These are phyloP conservation scores for Heliothis peltigera DNA, from an alignment of 2,888 invertebrate species.

Conservation along the genomic window DNA sequence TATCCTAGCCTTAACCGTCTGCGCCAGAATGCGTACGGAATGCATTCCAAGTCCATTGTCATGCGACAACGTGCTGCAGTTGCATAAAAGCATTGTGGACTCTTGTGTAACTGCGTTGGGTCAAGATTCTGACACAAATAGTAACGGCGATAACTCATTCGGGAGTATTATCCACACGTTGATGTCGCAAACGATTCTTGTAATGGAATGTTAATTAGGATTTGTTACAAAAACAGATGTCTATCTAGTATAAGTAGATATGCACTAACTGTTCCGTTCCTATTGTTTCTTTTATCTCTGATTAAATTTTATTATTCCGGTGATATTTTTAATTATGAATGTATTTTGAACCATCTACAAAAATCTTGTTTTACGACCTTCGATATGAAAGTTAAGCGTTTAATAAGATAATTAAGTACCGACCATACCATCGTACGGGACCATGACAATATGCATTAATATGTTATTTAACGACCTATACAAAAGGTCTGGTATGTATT, in stretches of 20 bases:
- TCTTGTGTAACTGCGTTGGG: constrained; percentile 79
- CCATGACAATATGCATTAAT: constrained; percentile 13
- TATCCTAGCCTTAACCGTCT: constrained; percentile 64
- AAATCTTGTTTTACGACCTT: too few relatives aligned
- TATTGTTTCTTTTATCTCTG: neutral
- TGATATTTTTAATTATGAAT: neutral
- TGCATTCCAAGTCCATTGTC: constrained; percentile 85
- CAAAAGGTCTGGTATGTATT: constrained; percentile 10
- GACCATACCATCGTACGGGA: constrained; percentile 11
- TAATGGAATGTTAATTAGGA: constrained; percentile 61
- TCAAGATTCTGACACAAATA: constrained; percentile 76
- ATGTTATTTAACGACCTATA: constrained; percentile 15
- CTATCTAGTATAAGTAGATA: constrained; percentile 27
- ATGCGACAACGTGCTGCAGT: constrained; percentile 76
- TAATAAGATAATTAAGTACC: neutral
- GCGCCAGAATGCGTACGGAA: constrained; percentile 74
- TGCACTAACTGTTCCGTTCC: constrained; percentile 6
- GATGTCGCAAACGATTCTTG: constrained; percentile 57
- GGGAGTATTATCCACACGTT: constrained; percentile 61
- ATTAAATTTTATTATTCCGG: neutral
- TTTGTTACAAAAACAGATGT: constrained; percentile 40
- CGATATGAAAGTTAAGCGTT: neutral
- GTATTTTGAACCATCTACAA: too few relatives aligned
- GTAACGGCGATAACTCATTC: constrained; percentile 72
- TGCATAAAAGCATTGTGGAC: constrained; percentile 73